Conservation (phyloP, 2,113 vertebrate genomes). For the Puffinus mauretanicus region DNA sequence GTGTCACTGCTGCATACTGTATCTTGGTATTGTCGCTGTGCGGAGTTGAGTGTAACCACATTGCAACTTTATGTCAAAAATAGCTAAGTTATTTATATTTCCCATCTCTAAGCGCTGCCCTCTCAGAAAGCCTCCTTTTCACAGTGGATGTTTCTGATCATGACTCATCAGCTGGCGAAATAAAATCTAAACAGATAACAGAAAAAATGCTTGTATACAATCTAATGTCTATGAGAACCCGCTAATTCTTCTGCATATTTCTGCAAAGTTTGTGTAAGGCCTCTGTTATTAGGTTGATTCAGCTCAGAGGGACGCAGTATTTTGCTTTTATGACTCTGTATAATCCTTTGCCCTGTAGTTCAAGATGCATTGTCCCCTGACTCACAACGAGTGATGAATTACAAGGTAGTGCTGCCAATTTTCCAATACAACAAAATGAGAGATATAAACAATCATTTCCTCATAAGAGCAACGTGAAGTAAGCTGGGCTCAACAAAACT, state of each 20-base stretch:
- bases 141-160: background rate
- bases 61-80: background rate
- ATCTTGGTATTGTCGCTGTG: background rate
- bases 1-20: background rate
- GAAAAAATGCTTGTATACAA: background rate
- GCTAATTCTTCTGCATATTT: background rate
- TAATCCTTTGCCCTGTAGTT: constrained; percentile 15
- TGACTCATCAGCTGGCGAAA: background rate
- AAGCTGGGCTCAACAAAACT: background rate
- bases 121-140: background rate
- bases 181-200: background rate
- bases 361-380: constrained; percentile 20
- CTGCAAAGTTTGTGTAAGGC: background rate
- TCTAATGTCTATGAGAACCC: background rate
- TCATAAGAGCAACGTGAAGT: constrained; percentile 3
- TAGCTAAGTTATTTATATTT: background rate
- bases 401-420: constrained; percentile 16
- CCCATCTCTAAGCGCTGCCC: background rate
- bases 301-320: background rate
- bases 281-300: background rate
- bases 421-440: constrained; percentile 49
- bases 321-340: background rate
- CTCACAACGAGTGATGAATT: constrained; percentile 48
- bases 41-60: background rate
- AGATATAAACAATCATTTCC: constrained; percentile 53